phyloP scores from a whole-genome alignment of 2,113 vertebrate genomes.

The Cavia porcellus region DNA sequence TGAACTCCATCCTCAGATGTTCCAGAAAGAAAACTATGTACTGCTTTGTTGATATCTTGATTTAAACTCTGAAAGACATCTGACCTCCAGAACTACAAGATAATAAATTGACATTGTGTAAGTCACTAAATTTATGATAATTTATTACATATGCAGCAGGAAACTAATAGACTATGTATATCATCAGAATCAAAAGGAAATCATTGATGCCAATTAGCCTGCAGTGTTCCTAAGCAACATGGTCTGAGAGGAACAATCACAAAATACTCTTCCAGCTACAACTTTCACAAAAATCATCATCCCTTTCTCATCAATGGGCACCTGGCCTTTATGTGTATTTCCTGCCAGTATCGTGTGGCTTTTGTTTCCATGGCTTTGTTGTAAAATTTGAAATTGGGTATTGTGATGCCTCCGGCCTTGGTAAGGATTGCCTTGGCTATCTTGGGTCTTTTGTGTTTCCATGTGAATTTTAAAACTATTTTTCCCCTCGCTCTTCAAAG shows the following conservation, averaged over 20 bases:
- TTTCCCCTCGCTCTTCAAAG: not conserved
- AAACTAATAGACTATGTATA: not conserved
- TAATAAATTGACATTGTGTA: not conserved
- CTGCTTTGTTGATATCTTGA: not conserved
- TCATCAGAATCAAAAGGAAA: not conserved
- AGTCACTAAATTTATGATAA: not conserved
- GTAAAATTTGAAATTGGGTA: not conserved
- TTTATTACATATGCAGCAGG: not conserved
- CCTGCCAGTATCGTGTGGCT: not conserved
- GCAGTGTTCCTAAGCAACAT: not conserved
- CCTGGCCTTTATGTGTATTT: not conserved
- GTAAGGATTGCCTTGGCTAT: not conserved
- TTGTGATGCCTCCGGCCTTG: not conserved
- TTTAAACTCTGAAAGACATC: not conserved
- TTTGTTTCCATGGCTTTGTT: not conserved
- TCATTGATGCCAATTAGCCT: not conserved
- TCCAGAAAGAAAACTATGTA: not conserved
- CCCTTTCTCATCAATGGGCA: not conserved
- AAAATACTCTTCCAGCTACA: not conserved
- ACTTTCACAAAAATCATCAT: not conserved
- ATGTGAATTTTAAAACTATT: not conserved
- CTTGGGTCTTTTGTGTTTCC: not conserved
- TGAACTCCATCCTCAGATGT: rapidly evolving
- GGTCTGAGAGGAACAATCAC: not conserved
- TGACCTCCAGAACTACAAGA: not conserved